A percentile compares a stretch with the other conserved stretches of the same genome.
Conservation (phyloP, 2,888 invertebrate genomes). For the Eupithecia dodoneata region DNA sequence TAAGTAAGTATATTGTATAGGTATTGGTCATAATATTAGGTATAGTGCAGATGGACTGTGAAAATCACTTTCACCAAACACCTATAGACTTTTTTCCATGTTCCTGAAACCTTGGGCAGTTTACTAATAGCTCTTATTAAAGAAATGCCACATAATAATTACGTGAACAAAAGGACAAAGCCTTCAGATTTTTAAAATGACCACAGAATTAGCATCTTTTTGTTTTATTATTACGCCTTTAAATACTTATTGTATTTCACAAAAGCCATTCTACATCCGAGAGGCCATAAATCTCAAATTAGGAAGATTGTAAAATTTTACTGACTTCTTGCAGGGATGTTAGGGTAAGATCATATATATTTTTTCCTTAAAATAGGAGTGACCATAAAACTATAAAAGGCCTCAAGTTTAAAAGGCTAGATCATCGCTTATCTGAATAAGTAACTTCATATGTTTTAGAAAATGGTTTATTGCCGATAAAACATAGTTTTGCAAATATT, state of each 20-base stretch:
- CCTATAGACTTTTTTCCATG: background rate
- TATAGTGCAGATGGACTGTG: background rate
- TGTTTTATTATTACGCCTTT: slow-evolving; percentile 38
- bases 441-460: background rate
- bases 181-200: background rate
- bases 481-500: background rate
- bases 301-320: slow-evolving; percentile 77
- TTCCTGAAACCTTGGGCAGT: no score
- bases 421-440: background rate
- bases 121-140: background rate
- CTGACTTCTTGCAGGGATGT: slow-evolving; percentile 58
- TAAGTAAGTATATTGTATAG: background rate
- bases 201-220: background rate
- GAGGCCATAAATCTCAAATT: slow-evolving; percentile 70
- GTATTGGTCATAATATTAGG: background rate
- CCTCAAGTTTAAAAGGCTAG: background rate
- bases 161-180: slow-evolving; percentile 4
- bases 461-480: background rate
- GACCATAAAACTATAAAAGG: slow-evolving; percentile 13
- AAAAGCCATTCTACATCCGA: slow-evolving; percentile 68
- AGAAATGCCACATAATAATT: slow-evolving; percentile 1
- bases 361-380: slow-evolving; percentile 31
- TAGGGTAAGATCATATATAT: slow-evolving; percentile 62
- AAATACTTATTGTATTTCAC: slow-evolving; percentile 63
- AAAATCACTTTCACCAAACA: background rate